Percentiles rank a stretch among this genome's conserved stretches.
These are phyloP conservation scores for Palaemon carinicauda DNA, from an alignment of 1,140 invertebrate genomes.

Conservation along the genomic window DNA sequence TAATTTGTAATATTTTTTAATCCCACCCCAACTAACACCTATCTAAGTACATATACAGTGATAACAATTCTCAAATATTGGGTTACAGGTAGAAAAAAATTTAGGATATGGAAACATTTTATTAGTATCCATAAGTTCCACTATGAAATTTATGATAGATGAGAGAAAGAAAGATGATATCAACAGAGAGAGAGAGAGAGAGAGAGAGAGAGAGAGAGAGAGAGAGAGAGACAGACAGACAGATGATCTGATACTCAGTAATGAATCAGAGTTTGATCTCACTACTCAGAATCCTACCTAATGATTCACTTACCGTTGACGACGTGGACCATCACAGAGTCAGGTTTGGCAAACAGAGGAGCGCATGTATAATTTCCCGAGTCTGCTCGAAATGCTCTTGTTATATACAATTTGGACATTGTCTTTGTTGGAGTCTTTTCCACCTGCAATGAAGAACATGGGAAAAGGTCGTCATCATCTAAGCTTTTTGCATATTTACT, in stretches of 20 bases:
- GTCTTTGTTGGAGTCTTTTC: conserved; percentile 85
- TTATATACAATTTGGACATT: conserved; percentile 87
- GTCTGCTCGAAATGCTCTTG: conserved; percentile 82
- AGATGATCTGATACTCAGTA: not conserved
- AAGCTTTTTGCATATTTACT: too few relatives aligned
- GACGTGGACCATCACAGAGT: conserved; percentile 56
- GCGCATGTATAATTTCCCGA: conserved; percentile 72
- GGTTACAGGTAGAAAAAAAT: too few relatives aligned
- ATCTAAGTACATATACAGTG: too few relatives aligned
- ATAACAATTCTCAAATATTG: too few relatives aligned
- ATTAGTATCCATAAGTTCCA: too few relatives aligned
- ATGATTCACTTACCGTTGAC: conserved; percentile 49
- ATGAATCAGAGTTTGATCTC: too few relatives aligned
- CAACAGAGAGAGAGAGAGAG: not conserved
- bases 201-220: not conserved
- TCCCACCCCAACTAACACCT: too few relatives aligned
- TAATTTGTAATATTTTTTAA: too few relatives aligned
- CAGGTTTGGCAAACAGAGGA: conserved; percentile 41
- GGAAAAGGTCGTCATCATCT: too few relatives aligned
- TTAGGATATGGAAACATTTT: too few relatives aligned
- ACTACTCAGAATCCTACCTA: too few relatives aligned
- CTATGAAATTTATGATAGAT: too few relatives aligned
- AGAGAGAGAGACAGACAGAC: not conserved
- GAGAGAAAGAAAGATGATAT: not conserved
- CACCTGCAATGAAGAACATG: conserved; percentile 65